phyloP scores from a whole-genome alignment of 2,888 invertebrate genomes.

The Macrosoma leucophasiata region DNA sequence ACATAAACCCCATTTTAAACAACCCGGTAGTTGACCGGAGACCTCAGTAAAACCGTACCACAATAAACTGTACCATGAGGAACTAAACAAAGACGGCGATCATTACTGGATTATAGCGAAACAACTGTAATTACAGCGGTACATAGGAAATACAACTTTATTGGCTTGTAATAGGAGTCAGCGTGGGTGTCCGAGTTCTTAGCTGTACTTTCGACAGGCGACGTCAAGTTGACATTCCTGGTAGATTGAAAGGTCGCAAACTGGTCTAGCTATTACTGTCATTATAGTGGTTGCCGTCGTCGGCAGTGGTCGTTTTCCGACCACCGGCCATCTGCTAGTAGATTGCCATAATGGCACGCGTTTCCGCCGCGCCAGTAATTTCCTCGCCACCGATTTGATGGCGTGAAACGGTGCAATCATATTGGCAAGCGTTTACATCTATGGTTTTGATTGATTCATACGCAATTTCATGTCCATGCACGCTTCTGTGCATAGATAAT shows the following conservation, averaged over 20 bases:
- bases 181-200: conserved; percentile 22
- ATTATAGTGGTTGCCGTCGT: conserved; percentile 42
- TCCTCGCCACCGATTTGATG: conserved; percentile 32
- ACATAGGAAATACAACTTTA: conserved; percentile 6
- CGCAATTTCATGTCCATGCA: too few species aligned
- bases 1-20: conserved; percentile 1
- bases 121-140: conserved; percentile 5
- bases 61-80: conserved; percentile 43
- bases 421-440: conserved; percentile 10
- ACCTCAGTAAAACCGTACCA: conserved; percentile 26
- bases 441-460: too few species aligned
- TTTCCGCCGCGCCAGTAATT: conserved; percentile 32
- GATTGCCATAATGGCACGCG: conserved; percentile 55
- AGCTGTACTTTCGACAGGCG: conserved; percentile 49
- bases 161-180: conserved; percentile 12
- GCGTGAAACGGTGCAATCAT: conserved; percentile 32
- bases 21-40: conserved; percentile 15
- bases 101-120: conserved; percentile 41
- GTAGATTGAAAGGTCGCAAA: conserved; percentile 45
- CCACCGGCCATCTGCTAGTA: conserved; percentile 41
- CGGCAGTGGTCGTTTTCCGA: conserved; percentile 46
- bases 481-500: too few species aligned
- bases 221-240: conserved; percentile 40
- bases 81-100: conserved; percentile 41
- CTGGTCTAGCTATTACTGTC: conserved; percentile 41